These are phyloP conservation scores for Spondyliosoma cantharus DNA, from an alignment of 2,797 vertebrate genomes.

Conservation along the genomic window DNA sequence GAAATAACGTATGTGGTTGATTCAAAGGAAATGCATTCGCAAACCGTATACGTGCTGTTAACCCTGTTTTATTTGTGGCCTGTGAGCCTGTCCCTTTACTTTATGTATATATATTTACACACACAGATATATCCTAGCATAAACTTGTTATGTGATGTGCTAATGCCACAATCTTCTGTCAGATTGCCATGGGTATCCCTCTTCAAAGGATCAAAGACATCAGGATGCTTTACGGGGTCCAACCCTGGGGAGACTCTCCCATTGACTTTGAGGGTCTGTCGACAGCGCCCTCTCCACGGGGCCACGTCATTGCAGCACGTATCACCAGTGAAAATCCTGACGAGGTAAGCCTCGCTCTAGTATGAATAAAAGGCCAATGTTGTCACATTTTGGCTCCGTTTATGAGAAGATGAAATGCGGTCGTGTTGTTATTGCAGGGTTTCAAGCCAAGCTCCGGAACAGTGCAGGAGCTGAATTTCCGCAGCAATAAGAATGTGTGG, in stretches of 20 bases:
- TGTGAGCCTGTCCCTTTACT: not conserved
- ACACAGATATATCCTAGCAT: not conserved
- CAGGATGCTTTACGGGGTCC: constrained; percentile 84
- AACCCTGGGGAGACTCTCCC: constrained; percentile 92
- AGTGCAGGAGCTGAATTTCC: constrained; percentile 98
- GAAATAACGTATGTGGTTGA: not conserved
- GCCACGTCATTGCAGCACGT: constrained; percentile 98
- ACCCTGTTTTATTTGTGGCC: not conserved
- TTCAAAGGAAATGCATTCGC: not conserved
- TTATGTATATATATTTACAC: not conserved
- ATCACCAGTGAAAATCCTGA: constrained; percentile 99
- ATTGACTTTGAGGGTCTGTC: constrained; percentile 95
- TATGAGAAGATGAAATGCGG: constrained; percentile 4
- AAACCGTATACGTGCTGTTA: not conserved
- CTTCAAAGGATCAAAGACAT: constrained; percentile 92
- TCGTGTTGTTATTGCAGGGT: constrained; percentile 83
- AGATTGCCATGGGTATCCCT: constrained; percentile 97
- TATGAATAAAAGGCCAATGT: not conserved
- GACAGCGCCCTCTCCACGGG: constrained; percentile 91
- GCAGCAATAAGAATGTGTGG: constrained; percentile 99
- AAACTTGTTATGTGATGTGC: not conserved
- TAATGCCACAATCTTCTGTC: not conserved
- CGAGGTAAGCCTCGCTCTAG: constrained; percentile 85
- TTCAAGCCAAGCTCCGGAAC: constrained; percentile 99
- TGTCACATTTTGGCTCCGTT: not conserved